A percentile compares a stretch with the other conserved stretches of the same genome.
Conservation (phyloP, 2,797 vertebrate genomes). For the Mallotus villosus region DNA sequence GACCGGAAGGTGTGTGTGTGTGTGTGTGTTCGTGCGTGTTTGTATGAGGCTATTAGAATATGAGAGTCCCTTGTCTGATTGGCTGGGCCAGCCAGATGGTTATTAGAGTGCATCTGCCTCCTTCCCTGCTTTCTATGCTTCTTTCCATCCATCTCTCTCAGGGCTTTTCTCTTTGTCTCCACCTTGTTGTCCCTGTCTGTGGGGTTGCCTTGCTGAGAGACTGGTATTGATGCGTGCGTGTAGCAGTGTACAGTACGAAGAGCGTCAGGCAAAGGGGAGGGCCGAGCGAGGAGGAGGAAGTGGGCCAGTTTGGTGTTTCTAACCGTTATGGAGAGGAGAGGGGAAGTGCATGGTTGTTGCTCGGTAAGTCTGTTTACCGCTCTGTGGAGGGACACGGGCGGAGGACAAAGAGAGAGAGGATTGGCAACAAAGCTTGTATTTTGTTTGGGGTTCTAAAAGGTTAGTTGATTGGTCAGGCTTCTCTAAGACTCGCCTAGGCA, state of each 20-base stretch:
- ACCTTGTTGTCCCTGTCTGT: background rate
- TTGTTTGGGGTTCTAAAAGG: no score
- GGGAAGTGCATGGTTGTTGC: background rate
- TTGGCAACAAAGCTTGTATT: no score
- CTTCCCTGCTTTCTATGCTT: background rate
- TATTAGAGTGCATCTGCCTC: conserved; percentile 2
- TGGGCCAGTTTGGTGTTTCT: background rate
- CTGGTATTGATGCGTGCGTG: no score
- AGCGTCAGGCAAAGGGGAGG: background rate
- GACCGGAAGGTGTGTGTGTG: background rate
- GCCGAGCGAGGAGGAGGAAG: background rate
- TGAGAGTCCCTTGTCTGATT: background rate
- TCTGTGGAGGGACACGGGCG: background rate
- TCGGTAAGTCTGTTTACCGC: conserved; percentile 15
- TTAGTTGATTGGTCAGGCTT: no score
- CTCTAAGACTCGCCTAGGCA: no score
- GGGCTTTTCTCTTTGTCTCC: background rate
- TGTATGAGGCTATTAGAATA: background rate
- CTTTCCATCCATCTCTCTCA: background rate
- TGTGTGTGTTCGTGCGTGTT: background rate
- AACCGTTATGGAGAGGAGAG: conserved; percentile 15
- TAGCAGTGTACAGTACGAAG: no score
- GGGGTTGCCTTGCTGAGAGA: background rate
- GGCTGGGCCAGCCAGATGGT: conserved; percentile 1
- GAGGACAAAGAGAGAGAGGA: background rate